These are phyloP conservation scores for Rhingia rostrata DNA, from an alignment of 2,888 invertebrate genomes.

Conservation along the genomic window DNA sequence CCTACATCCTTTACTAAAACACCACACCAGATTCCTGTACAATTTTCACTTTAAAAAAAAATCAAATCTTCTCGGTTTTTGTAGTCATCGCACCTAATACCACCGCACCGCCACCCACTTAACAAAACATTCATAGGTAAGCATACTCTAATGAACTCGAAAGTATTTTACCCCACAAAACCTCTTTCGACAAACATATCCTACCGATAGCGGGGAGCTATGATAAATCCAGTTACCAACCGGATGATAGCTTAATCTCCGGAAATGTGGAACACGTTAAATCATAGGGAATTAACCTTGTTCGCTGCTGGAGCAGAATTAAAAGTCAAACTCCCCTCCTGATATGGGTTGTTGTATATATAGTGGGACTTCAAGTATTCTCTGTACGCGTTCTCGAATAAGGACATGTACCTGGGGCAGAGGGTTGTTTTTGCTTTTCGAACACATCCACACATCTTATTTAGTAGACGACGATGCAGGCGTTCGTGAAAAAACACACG, in stretches of 20 bases:
- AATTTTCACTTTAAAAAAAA: conserved; percentile 41
- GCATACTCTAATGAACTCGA: conserved; percentile 69
- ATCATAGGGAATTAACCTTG: conserved; percentile 73
- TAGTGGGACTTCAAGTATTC: neutral
- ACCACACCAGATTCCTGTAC: conserved; percentile 50
- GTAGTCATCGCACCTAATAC: neutral
- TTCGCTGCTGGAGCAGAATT: conserved; percentile 72
- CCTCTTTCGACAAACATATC: conserved; percentile 6
- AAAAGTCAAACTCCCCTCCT: conserved; percentile 52
- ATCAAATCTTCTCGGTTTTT: conserved; percentile 4
- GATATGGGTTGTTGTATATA: neutral
- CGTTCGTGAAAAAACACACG: conserved; percentile 49
- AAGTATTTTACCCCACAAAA: conserved; percentile 45
- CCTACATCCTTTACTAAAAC: conserved; percentile 40
- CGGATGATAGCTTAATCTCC: conserved; percentile 74
- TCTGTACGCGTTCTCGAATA: conserved; percentile 20
- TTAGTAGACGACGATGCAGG: conserved; percentile 57
- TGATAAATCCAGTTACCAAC: conserved; percentile 73
- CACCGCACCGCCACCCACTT: conserved; percentile 22
- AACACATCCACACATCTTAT: conserved; percentile 31
- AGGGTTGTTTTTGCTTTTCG: conserved; percentile 46
- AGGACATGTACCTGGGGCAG: conserved; percentile 13
- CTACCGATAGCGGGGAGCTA: conserved; percentile 43
- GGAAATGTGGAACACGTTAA: conserved; percentile 74
- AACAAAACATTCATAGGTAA: conserved; percentile 65